phyloP scores from a whole-genome alignment of 2,888 invertebrate species.

The Entomobrya proxima region DNA sequence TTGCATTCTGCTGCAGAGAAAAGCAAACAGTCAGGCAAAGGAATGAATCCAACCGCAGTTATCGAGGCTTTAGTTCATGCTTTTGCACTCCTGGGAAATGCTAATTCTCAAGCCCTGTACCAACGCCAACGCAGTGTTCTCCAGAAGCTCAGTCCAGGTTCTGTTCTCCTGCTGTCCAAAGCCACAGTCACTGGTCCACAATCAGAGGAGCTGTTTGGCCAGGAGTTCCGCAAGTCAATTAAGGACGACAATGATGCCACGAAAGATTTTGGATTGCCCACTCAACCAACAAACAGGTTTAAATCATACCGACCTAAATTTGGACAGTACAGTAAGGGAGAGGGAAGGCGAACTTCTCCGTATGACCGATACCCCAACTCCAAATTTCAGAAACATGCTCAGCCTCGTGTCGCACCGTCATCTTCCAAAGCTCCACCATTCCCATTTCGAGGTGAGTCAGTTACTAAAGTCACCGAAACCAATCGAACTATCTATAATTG shows the following conservation, averaged over 20 bases:
- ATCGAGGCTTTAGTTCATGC: not conserved
- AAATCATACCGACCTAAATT: too few species aligned
- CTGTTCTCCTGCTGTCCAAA: not conserved
- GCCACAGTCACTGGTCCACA: not conserved
- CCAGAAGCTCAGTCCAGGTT: too few species aligned
- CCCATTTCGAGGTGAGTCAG: not conserved
- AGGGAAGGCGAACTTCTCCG: not conserved
- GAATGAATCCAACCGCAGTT: not conserved
- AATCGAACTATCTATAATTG: not conserved
- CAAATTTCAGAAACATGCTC: not conserved
- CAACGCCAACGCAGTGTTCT: not conserved
- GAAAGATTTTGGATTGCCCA: not conserved
- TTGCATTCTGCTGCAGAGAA: not conserved
- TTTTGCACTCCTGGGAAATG: not conserved
- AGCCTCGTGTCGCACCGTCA: not conserved
- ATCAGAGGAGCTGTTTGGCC: not conserved
- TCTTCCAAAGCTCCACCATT: not conserved
- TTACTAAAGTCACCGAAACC: not conserved
- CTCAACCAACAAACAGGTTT: not conserved
- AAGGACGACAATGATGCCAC: not conserved
- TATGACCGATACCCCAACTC: not conserved
- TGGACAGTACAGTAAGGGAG: not conserved
- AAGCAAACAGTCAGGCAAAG: not conserved
- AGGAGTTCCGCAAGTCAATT: too few species aligned
- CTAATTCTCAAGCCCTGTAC: not conserved